Percentiles rank a stretch among this genome's conserved stretches.
phyloP scores from a whole-genome alignment of 2,888 invertebrate genomes.

The Acrobasis consociella region DNA sequence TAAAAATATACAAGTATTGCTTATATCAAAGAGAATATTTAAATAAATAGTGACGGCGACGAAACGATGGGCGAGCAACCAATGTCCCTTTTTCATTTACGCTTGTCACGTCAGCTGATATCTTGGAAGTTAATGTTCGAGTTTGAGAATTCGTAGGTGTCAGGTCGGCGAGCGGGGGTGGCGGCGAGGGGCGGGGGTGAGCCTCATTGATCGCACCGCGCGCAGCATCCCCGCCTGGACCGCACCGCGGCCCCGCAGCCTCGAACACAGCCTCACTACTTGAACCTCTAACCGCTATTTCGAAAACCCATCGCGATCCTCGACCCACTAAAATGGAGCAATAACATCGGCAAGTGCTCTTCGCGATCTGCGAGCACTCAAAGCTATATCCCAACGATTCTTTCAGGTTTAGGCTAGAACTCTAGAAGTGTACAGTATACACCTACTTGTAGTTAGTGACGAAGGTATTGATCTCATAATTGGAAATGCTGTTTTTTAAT shows the following conservation, averaged over 20 bases:
- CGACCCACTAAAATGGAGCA: slow-evolving; percentile 33
- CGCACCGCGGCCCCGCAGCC: slow-evolving; percentile 56
- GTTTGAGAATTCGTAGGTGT: slow-evolving; percentile 65
- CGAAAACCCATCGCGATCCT: slow-evolving; percentile 44
- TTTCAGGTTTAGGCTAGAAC: not conserved
- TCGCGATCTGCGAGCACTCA: slow-evolving; percentile 27
- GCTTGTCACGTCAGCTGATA: slow-evolving; percentile 46
- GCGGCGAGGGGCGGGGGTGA: slow-evolving; percentile 43
- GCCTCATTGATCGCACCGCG: slow-evolving; percentile 77
- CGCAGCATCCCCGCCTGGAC: slow-evolving; percentile 64
- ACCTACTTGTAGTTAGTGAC: slow-evolving; percentile 1
- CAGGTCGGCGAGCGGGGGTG: slow-evolving; percentile 46
- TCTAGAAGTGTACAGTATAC: slow-evolving; percentile 31
- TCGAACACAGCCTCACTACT: slow-evolving; percentile 60
- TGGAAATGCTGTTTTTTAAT: too few species aligned
- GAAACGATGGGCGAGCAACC: slow-evolving; percentile 30
- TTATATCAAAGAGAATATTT: not conserved
- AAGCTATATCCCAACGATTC: slow-evolving; percentile 16
- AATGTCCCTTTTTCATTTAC: slow-evolving; percentile 22
- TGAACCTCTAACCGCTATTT: slow-evolving; percentile 53
- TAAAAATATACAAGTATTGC: too few species aligned
- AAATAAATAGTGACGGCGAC: slow-evolving; percentile 32
- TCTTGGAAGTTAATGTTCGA: slow-evolving; percentile 57
- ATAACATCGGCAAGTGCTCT: slow-evolving; percentile 30
- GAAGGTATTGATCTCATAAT: too few species aligned